These are phyloP conservation scores for Drosophila picticornis DNA, from an alignment of 2,888 invertebrate genomes.

Conservation along the genomic window DNA sequence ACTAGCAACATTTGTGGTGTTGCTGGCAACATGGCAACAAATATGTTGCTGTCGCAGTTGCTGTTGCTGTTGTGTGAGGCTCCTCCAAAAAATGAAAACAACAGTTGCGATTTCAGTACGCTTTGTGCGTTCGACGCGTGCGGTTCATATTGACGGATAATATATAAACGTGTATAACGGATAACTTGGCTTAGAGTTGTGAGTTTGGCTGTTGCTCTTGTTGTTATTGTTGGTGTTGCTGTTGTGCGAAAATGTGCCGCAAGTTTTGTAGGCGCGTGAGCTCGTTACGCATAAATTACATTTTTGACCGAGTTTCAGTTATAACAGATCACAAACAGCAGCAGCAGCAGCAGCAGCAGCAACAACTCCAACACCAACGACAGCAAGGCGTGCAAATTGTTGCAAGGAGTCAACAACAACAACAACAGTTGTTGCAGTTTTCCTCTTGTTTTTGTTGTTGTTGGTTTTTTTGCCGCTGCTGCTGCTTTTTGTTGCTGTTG, in stretches of 20 bases:
- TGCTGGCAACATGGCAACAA: constrained; percentile 51
- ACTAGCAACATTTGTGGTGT: constrained; percentile 36
- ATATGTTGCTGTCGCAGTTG: constrained; percentile 30
- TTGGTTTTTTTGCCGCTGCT: constrained; percentile 25
- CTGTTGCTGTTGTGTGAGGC: constrained; percentile 50
- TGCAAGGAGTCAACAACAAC: constrained; percentile 68
- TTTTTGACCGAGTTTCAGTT: constrained; percentile 72
- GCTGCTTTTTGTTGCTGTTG: constrained; percentile 37
- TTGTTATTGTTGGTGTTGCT: constrained; percentile 17
- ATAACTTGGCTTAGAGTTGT: constrained; percentile 44
- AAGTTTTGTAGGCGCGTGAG: constrained; percentile 79
- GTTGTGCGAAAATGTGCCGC: constrained; percentile 62
- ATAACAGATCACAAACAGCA: constrained; percentile 57
- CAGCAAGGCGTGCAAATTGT: constrained; percentile 60
- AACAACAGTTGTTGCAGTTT: constrained; percentile 62
- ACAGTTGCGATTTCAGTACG: constrained; percentile 77
- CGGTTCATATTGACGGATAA: constrained; percentile 68
- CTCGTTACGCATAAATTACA: constrained; percentile 80
- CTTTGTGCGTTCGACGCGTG: constrained; percentile 84
- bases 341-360: constrained; percentile 24
- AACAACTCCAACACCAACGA: constrained; percentile 31
- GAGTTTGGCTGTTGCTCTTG: constrained; percentile 14
- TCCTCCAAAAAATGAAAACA: constrained; percentile 55
- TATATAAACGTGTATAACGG: constrained; percentile 39
- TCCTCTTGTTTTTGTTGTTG: constrained; percentile 46